Evolutionary conservation across 2,888 invertebrate genomes (phyloP), one percentile per base, ranked within the genome.

Genomic region (Hartigia nigra): DNA sequence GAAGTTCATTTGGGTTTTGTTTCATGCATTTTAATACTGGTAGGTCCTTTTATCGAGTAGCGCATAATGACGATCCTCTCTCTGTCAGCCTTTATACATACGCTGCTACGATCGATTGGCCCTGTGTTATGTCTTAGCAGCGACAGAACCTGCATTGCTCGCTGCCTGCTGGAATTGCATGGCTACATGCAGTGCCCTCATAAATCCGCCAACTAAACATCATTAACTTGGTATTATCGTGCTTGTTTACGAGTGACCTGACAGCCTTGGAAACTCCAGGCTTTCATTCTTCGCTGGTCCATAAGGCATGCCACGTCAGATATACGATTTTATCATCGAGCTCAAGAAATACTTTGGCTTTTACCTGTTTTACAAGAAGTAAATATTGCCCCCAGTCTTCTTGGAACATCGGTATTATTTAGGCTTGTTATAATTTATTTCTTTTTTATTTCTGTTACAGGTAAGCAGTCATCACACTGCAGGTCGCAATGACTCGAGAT

Each of bases 171-270:
- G 23, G 55, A 55, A 55, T 55, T 23, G 55, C 55, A 55, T 23
- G 55, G 55, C 39, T 79, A 81, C 82, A 84, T 83, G 84, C 87
- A 82, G 82, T 84, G 85, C 82, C 84, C 85, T 85, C 87, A 82
- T 87, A 87, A 87, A 87, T 87, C 83, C 86, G 85, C 84, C 86
- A 86, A 84, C 84, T 83, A 84, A 87, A 87, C 85, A 87, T 87
- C 86, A 87, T 87, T 87, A 86, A 87, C 84, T 85, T 77, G 83
- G 80, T 81, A 84, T 86, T 86, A 85, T 85, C 83, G 87, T 86
- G 84, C 85, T 86, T 79, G 86, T 82, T 81, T 80, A 84, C 86
- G 84, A 86, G 86, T 86, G 82, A 82, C 82, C 72, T 14, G 31
- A 76, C 72, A 72, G 80, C 79, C 81, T 69, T 78, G 80, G 75